Conservation (phyloP, 1,140 invertebrate species). For the Pseudomyrmex gracilis region DNA sequence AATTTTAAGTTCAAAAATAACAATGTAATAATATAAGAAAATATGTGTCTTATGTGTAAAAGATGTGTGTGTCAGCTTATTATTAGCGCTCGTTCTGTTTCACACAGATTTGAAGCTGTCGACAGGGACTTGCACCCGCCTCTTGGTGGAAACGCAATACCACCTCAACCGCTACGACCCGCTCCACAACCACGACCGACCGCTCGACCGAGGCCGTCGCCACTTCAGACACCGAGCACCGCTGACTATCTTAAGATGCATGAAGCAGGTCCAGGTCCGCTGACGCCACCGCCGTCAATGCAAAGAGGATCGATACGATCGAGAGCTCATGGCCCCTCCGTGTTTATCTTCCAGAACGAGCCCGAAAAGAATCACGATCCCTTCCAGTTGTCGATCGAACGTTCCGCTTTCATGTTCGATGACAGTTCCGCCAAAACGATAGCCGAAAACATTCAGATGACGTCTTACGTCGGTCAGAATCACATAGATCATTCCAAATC, state of each 20-base stretch:
- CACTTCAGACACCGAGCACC: slow-evolving; percentile 76
- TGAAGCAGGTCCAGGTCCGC: slow-evolving; percentile 75
- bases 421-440: slow-evolving; percentile 51
- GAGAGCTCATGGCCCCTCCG: slow-evolving; percentile 64
- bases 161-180: slow-evolving; percentile 86
- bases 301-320: slow-evolving; percentile 68
- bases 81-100: slow-evolving; percentile 3
- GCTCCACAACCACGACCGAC: slow-evolving; percentile 83
- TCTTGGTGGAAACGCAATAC: slow-evolving; percentile 79
- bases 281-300: slow-evolving; percentile 79
- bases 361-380: slow-evolving; percentile 67
- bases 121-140: slow-evolving; percentile 83
- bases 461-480: slow-evolving; percentile 68
- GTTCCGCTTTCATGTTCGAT: slow-evolving; percentile 67
- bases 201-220: slow-evolving; percentile 81
- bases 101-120: slow-evolving; percentile 82
- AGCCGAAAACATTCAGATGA: slow-evolving; percentile 77
- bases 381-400: slow-evolving; percentile 64
- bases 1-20: no score
- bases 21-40: not conserved
- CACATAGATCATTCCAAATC: slow-evolving; percentile 63
- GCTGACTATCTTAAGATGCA: slow-evolving; percentile 79
- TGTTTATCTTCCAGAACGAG: slow-evolving; percentile 77
- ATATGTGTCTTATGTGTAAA: not conserved
- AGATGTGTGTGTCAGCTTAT: not conserved